phyloP scores from a whole-genome alignment of 2,888 invertebrate species.

The Scelioninae gen. 2 region DNA sequence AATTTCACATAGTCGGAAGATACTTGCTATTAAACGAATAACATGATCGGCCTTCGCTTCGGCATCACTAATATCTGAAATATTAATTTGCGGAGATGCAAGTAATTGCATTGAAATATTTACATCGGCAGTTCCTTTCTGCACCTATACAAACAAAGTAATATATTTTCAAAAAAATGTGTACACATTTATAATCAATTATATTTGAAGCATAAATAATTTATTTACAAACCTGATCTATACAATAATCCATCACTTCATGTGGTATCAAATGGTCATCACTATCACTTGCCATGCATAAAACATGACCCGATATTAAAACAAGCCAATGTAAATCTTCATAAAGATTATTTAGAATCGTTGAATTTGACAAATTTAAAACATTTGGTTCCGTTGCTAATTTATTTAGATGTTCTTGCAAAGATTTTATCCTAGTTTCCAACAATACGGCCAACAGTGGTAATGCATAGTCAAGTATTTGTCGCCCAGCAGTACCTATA shows the following conservation, averaged over 20 bases:
- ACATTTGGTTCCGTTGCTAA: slow-evolving; percentile 63
- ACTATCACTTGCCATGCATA: slow-evolving; percentile 82
- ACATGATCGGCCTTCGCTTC: slow-evolving; percentile 71
- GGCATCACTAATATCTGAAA: slow-evolving; percentile 67
- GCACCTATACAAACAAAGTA: slow-evolving; percentile 57
- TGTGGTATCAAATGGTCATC: slow-evolving; percentile 82
- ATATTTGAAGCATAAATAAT: too few relatives aligned
- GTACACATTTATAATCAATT: too few relatives aligned
- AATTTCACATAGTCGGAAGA: slow-evolving; percentile 85
- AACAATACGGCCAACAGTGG: slow-evolving; percentile 82
- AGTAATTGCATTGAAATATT: slow-evolving; percentile 76
- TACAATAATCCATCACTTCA: slow-evolving; percentile 81
- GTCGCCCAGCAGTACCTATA: slow-evolving; percentile 78
- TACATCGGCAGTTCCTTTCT: slow-evolving; percentile 72
- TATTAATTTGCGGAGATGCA: slow-evolving; percentile 74
- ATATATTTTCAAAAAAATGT: not conserved
- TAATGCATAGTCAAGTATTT: slow-evolving; percentile 81
- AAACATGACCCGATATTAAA: slow-evolving; percentile 83
- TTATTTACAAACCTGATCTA: slow-evolving; percentile 76
- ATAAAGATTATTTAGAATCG: slow-evolving; percentile 81
- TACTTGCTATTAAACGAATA: slow-evolving; percentile 81
- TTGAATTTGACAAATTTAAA: slow-evolving; percentile 60
- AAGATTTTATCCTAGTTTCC: slow-evolving; percentile 80
- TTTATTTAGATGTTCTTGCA: slow-evolving; percentile 75
- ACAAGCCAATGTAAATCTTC: slow-evolving; percentile 95